Evolutionary conservation across 2,888 invertebrate genomes (phyloP).

Genomic region (Cataglyphis rosenhaueri): DNA sequence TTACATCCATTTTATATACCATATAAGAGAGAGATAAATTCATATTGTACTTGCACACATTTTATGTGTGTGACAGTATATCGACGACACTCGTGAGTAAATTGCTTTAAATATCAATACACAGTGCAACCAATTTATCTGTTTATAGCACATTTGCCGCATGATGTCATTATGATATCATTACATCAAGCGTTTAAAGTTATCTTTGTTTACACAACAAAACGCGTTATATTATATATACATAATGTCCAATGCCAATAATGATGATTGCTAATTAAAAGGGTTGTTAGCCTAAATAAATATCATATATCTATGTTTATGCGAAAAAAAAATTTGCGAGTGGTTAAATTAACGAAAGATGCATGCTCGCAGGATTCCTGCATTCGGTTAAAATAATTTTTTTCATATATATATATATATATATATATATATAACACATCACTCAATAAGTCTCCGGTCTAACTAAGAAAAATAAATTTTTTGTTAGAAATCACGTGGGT

Average conservation of each 20-base stretch:
- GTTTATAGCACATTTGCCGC: conserved; percentile 2
- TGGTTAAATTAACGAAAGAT: background rate
- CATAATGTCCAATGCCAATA: background rate
- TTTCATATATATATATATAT: background rate
- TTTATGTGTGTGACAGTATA: conserved; percentile 3
- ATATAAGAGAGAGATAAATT: background rate
- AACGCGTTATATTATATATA: background rate
- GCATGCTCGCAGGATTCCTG: background rate
- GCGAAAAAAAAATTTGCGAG: background rate
- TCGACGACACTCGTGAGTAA: background rate
- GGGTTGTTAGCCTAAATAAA: background rate
- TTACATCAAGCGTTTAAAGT: background rate
- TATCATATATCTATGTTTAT: background rate
- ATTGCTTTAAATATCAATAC: conserved; percentile 1
- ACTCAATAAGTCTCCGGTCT: too few species aligned
- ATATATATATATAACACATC: too few species aligned
- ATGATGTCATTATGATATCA: background rate
- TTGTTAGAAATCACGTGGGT: too few species aligned
- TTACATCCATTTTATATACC: background rate
- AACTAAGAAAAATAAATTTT: too few species aligned
- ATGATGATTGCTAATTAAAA: conserved; percentile 1
- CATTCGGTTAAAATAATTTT: conserved; percentile 3
- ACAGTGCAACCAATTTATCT: conserved; percentile 17
- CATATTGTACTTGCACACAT: background rate
- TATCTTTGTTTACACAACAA: background rate